A percentile compares a stretch with the other conserved stretches of the same genome.
These are phyloP conservation scores for Leptoteleia sp. DNA, from an alignment of 1,140 invertebrate species.

Conservation along the genomic window DNA sequence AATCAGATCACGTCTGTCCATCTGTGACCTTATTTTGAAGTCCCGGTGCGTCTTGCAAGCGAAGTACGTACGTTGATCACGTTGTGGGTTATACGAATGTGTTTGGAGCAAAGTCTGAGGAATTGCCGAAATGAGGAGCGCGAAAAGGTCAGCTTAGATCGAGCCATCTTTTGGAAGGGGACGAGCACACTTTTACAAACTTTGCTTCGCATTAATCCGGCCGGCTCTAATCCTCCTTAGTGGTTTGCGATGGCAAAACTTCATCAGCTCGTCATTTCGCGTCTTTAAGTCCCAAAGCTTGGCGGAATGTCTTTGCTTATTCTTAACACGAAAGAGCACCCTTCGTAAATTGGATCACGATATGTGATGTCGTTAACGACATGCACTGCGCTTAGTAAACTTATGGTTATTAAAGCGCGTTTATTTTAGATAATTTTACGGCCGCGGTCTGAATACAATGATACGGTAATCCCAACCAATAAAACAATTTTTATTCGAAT, in stretches of 20 bases:
- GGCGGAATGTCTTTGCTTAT: slow-evolving; percentile 68
- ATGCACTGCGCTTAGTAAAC: too few species aligned
- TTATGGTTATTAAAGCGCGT: neutral
- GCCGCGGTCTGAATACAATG: too few species aligned
- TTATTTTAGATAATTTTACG: slow-evolving; percentile 1
- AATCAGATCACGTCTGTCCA: slow-evolving; percentile 44
- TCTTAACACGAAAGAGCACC: slow-evolving; percentile 60
- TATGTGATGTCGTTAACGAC: slow-evolving; percentile 79
- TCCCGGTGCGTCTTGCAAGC: slow-evolving; percentile 28
- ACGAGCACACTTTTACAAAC: slow-evolving; percentile 78
- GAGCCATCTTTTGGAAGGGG: slow-evolving; percentile 43
- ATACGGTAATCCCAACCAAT: too few species aligned
- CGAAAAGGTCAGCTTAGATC: slow-evolving; percentile 64
- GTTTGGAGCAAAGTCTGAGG: slow-evolving; percentile 1
- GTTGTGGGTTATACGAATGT: slow-evolving; percentile 46
- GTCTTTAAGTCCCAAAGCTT: slow-evolving; percentile 71
- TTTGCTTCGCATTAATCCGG: slow-evolving; percentile 78
- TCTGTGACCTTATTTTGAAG: slow-evolving; percentile 57
- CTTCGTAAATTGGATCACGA: slow-evolving; percentile 78
- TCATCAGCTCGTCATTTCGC: slow-evolving; percentile 80
- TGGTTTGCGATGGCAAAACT: slow-evolving; percentile 73
- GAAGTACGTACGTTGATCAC: slow-evolving; percentile 69
- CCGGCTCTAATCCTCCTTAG: slow-evolving; percentile 70
- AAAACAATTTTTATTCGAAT: too few species aligned
- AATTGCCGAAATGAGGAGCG: slow-evolving; percentile 40